Conservation (phyloP, 2,888 invertebrate species). For the Ferrisia virgata region DNA sequence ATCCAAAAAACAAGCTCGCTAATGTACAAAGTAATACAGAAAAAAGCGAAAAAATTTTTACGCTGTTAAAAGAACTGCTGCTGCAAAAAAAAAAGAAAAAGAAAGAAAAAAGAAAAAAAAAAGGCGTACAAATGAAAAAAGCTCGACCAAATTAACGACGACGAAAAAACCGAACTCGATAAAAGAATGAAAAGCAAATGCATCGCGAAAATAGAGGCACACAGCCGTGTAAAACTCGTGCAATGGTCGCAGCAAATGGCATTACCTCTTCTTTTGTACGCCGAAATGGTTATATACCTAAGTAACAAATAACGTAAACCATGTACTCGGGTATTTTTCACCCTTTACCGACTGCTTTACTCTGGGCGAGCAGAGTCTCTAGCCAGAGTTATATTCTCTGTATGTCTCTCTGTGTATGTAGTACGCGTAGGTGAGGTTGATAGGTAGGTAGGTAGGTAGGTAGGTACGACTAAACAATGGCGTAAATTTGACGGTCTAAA, state of each 20-base stretch:
- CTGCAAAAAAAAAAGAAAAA: not conserved
- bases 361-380: not conserved
- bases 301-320: slow-evolving; percentile 2
- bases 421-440: too few species aligned
- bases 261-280: slow-evolving; percentile 21
- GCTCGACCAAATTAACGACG: slow-evolving; percentile 24
- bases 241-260: slow-evolving; percentile 26
- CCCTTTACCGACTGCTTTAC: not conserved
- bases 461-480: not conserved
- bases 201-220: slow-evolving; percentile 25
- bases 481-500: slow-evolving; percentile 22
- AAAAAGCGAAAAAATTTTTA: slow-evolving; percentile 29
- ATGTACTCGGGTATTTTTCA: not conserved
- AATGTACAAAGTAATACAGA: slow-evolving; percentile 38
- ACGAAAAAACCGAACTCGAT: slow-evolving; percentile 10
- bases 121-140: slow-evolving; percentile 18
- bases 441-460: too few species aligned
- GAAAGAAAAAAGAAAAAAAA: not conserved
- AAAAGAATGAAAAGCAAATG: slow-evolving; percentile 34
- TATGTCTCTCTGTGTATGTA: too few species aligned
- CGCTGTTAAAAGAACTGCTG: slow-evolving; percentile 24
- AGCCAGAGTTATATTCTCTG: not conserved
- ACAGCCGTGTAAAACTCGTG: slow-evolving; percentile 14
- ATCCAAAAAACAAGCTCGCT: slow-evolving; percentile 48
- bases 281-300: not conserved